Evolutionary conservation across 2,113 vertebrate genomes (phyloP), one percentile per base, ranked within the genome.

Genomic region (Ondatra zibethicus): DNA sequence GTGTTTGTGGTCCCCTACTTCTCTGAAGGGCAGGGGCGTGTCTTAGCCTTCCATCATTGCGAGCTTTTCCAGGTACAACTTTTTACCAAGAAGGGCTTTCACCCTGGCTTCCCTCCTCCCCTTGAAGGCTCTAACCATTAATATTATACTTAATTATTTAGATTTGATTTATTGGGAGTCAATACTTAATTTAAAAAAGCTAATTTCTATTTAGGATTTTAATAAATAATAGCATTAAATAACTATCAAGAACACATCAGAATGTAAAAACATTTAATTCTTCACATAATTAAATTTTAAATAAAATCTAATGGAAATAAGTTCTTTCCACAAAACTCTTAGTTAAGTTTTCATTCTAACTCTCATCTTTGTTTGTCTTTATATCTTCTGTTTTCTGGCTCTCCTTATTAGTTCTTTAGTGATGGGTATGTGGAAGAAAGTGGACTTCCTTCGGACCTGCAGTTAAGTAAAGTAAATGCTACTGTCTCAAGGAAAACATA

Each of bases 181-280:
- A 92, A 95, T 97, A 96, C 76, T 95, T 97, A 96, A 98, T 97
- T 96, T 95, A 92, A 96, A 92, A 82, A 87, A 78, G 94, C 23
- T 72, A 96, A 94, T 96, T 97, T 61, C 93, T 95, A 75, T 82
- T 88, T 82, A 89, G 72, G 3, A 21, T 84, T 96, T 97, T 97
- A 96, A 95, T 96, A 97, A 97, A 89, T 97, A 96, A 92, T 93
- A 94, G 47, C 39, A 85, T 94, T 95, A 86, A 96, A 77, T 93
- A 93, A 89, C 76, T 92, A 88, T 36, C 66, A 94, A 91, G 90
- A 68, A 70, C 66, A 88, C 11, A 80, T 95, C 86, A 82, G 42
- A 52, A 78, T 82, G 82, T 87, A 45, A 92, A 93, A 97, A 80
- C 70, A 90, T 19, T 95, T 91, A 91, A 78, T 96, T 96, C 84